A percentile compares a stretch with the other conserved stretches of the same genome.
Evolutionary conservation across 2,797 vertebrate species (phyloP).

Genomic region (Pachyuromys duprasi): DNA sequence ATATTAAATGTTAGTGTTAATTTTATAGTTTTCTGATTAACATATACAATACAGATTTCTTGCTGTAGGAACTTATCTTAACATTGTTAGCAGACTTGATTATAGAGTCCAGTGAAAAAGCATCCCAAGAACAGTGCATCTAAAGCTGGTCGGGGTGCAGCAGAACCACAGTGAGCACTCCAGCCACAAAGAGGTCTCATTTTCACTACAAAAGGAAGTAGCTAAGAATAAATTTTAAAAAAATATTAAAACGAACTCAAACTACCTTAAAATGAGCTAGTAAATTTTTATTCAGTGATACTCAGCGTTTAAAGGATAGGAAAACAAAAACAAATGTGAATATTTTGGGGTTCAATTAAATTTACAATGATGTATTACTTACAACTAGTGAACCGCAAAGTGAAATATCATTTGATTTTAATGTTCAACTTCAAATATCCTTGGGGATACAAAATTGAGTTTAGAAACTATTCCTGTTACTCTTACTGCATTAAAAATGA

Average conservation of each 20-base stretch:
- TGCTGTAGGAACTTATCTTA: not conserved
- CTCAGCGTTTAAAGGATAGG: constrained; percentile 14
- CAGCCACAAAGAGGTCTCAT: not conserved
- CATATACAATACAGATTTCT: not conserved
- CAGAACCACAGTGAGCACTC: not conserved
- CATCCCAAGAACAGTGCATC: not conserved
- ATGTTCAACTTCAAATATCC: constrained; percentile 23
- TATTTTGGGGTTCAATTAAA: not conserved
- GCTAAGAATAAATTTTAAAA: constrained; percentile 7
- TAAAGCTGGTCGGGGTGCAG: not conserved
- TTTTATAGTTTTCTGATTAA: not conserved
- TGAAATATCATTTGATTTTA: not conserved
- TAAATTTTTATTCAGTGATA: not conserved
- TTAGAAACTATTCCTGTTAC: not conserved
- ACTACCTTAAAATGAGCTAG: constrained; percentile 18
- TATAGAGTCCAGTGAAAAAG: not conserved
- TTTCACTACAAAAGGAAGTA: not conserved
- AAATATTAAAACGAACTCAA: not conserved
- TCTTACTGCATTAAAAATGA: constrained; percentile 31
- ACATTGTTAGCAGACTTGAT: not conserved
- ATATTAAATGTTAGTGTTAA: not conserved
- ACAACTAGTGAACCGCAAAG: not conserved
- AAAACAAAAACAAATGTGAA: constrained; percentile 20
- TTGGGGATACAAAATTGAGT: constrained; percentile 9
- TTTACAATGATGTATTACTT: constrained; percentile 10